A percentile compares a stretch with the other conserved stretches of the same genome.
phyloP scores from a whole-genome alignment of 2,888 invertebrate species.

The Pyrrhosoma nymphula region DNA sequence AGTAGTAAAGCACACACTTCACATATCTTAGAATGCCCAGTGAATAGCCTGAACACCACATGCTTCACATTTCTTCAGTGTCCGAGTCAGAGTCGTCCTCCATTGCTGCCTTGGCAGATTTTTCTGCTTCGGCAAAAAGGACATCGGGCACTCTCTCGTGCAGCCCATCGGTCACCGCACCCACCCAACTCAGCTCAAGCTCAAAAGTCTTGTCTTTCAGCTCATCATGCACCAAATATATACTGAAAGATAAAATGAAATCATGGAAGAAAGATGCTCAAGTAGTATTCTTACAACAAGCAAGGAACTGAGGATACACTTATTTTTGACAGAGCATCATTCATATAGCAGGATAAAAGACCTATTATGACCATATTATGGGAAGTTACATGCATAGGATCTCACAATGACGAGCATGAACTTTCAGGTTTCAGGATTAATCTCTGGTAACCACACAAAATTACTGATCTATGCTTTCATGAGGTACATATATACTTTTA shows the following conservation, averaged over 20 bases:
- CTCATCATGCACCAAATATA: constrained; percentile 94
- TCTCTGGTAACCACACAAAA: no score
- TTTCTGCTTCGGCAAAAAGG: constrained; percentile 90
- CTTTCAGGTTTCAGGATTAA: no score
- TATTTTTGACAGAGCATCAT: no score
- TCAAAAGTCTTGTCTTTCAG: constrained; percentile 98
- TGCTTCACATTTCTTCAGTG: constrained; percentile 84
- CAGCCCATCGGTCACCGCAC: constrained; percentile 85
- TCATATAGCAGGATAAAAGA: no score
- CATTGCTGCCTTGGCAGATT: constrained; percentile 90
- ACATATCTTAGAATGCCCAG: background rate
- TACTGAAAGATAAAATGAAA: constrained; percentile 80
- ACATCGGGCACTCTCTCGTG: constrained; percentile 90
- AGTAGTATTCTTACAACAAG: no score
- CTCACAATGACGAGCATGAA: no score
- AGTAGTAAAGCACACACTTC: background rate
- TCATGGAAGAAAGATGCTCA: background rate
- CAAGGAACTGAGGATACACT: no score
- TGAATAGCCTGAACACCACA: background rate
- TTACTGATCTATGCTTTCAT: no score
- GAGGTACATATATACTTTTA: no score
- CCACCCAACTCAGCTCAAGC: constrained; percentile 96
- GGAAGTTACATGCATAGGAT: no score
- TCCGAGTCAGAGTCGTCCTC: constrained; percentile 93
- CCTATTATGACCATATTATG: no score